These are phyloP conservation scores for Cotesia glomerata DNA, from an alignment of 1,140 invertebrate species.

Conservation along the genomic window DNA sequence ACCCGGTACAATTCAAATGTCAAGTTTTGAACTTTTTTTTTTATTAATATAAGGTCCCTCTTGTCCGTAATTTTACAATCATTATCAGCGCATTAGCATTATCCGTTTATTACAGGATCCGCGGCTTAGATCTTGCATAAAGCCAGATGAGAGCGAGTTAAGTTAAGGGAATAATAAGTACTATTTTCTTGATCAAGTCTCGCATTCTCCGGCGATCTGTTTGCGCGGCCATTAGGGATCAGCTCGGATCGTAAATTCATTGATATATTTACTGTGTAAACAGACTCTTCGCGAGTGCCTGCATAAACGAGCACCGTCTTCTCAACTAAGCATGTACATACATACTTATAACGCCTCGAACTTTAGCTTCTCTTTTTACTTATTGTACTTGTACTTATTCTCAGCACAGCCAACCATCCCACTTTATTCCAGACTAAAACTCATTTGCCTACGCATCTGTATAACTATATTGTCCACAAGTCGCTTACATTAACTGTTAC, in stretches of 20 bases:
- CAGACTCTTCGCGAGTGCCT: conserved; percentile 27
- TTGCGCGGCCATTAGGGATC: conserved; percentile 59
- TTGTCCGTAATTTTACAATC: not conserved
- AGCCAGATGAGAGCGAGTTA: no score
- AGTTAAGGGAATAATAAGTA: not conserved
- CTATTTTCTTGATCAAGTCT: not conserved
- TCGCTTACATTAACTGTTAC: no score
- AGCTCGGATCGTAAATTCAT: conserved; percentile 55
- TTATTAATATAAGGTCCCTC: not conserved
- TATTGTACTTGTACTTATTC: no score
- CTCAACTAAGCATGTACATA: not conserved
- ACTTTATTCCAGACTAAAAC: no score
- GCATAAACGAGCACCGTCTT: not conserved
- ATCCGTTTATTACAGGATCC: not conserved
- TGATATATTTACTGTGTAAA: conserved; percentile 61
- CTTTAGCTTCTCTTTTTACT: not conserved
- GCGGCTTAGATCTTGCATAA: no score
- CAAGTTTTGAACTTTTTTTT: no score
- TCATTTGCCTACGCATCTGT: no score
- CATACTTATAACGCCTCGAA: not conserved
- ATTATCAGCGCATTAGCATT: not conserved
- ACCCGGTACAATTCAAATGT: no score
- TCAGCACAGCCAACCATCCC: no score
- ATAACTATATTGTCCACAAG: no score
- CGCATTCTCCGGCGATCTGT: conserved; percentile 56